These are phyloP conservation scores for Orchestes rusci DNA, from an alignment of 2,888 invertebrate species.

Conservation along the genomic window DNA sequence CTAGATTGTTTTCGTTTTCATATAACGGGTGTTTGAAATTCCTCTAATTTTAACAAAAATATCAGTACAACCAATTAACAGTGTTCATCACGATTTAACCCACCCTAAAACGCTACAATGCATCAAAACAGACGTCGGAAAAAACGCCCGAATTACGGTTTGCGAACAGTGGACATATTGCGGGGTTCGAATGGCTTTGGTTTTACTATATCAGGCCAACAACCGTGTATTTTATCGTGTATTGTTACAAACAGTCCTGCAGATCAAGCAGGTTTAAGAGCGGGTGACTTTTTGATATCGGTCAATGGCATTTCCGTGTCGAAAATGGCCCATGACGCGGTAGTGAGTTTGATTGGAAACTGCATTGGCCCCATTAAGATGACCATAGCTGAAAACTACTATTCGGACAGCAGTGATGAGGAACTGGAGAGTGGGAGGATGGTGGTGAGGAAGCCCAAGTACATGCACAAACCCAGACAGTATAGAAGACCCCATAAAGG, in stretches of 20 bases:
- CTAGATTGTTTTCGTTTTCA: no score
- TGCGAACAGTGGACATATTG: slow-evolving; percentile 76
- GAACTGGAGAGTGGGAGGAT: slow-evolving; percentile 52
- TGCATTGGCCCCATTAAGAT: slow-evolving; percentile 76
- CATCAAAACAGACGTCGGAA: slow-evolving; percentile 59
- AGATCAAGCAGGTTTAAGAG: slow-evolving; percentile 80
- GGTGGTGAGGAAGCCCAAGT: slow-evolving; percentile 54
- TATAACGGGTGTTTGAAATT: no score
- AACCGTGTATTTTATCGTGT: slow-evolving; percentile 90
- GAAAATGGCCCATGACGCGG: slow-evolving; percentile 88
- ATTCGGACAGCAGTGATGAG: slow-evolving; percentile 79
- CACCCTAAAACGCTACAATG: slow-evolving; percentile 44
- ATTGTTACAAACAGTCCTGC: slow-evolving; percentile 88
- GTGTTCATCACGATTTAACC: no score
- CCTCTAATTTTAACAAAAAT: no score
- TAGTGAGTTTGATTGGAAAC: slow-evolving; percentile 83
- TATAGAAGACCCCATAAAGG: slow-evolving; percentile 30
- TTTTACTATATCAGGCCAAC: slow-evolving; percentile 96
- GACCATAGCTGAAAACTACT: slow-evolving; percentile 81
- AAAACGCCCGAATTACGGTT: slow-evolving; percentile 65
- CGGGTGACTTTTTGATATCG: slow-evolving; percentile 87
- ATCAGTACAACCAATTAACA: no score
- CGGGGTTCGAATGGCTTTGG: slow-evolving; percentile 89
- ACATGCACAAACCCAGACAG: slow-evolving; percentile 47
- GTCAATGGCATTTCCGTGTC: slow-evolving; percentile 89